Percentiles rank a stretch among this genome's conserved stretches.
Conservation (phyloP, 1,140 invertebrate genomes). For the Grapholita molesta region DNA sequence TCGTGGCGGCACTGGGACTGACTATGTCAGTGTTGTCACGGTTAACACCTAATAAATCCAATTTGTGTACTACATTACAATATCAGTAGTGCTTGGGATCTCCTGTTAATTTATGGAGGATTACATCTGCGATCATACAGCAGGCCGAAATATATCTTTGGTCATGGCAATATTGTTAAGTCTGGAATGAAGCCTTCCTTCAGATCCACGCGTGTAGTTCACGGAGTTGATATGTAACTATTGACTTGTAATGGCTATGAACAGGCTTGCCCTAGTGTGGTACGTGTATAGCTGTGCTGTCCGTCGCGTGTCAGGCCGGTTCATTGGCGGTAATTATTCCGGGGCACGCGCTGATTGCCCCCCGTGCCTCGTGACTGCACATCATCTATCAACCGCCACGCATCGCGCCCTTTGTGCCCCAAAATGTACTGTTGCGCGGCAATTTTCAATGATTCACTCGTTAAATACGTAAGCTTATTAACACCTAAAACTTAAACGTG, state of each 20-base stretch:
- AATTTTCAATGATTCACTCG: neutral
- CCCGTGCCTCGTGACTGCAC: constrained; percentile 14
- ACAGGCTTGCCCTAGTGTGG: neutral
- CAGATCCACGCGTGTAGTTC: neutral
- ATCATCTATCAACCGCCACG: constrained; percentile 11
- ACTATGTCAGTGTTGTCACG: too few species aligned
- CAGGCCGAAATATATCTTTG: too few species aligned
- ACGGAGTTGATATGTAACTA: neutral
- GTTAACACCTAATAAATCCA: too few species aligned
- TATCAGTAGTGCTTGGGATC: too few species aligned
- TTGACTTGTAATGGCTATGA: neutral
- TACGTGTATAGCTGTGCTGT: constrained; percentile 24
- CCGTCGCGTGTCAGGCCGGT: constrained; percentile 43
- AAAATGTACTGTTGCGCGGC: neutral
- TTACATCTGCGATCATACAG: too few species aligned
- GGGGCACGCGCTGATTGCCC: constrained; percentile 29
- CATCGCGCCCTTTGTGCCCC: neutral
- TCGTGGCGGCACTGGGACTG: too few species aligned
- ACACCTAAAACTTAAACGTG: neutral
- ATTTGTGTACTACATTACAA: too few species aligned
- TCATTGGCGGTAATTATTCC: constrained; percentile 57
- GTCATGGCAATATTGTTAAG: too few species aligned
- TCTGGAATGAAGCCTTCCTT: too few species aligned
- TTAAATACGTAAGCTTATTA: neutral
- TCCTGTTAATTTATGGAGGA: too few species aligned